Percentiles rank a stretch among this genome's conserved stretches.
These are phyloP conservation scores for Drosophila cracens DNA, from an alignment of 2,888 invertebrate genomes.

Conservation along the genomic window DNA sequence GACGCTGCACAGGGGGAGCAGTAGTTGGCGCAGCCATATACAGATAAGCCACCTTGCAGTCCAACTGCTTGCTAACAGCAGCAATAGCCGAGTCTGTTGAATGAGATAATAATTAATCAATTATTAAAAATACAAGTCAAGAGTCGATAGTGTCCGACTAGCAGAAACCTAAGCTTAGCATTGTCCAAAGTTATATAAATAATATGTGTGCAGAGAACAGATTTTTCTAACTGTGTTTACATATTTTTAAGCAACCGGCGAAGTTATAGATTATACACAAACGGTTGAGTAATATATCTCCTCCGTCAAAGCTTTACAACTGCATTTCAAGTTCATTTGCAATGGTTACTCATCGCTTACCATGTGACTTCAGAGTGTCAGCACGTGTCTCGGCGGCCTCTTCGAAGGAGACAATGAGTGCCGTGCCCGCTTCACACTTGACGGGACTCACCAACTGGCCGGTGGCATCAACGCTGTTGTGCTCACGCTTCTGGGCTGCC, in stretches of 20 bases:
- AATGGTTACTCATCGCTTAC: conserved; percentile 30
- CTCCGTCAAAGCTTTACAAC: neutral
- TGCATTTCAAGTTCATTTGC: neutral
- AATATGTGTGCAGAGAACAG: neutral
- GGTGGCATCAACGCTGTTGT: conserved; percentile 64
- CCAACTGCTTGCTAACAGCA: conserved; percentile 86
- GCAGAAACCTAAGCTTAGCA: neutral
- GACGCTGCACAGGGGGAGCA: conserved; percentile 54
- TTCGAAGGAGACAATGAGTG: conserved; percentile 87
- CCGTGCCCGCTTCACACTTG: conserved; percentile 85
- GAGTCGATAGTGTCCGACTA: neutral
- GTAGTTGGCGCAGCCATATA: conserved; percentile 68
- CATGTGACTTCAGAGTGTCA: conserved; percentile 83
- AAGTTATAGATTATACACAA: neutral
- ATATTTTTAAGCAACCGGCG: neutral
- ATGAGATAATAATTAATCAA: neutral
- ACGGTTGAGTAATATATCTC: neutral
- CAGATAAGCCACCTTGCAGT: conserved; percentile 78
- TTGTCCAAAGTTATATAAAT: neutral
- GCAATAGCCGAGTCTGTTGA: conserved; percentile 86
- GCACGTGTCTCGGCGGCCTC: conserved; percentile 87
- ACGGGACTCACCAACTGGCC: conserved; percentile 72
- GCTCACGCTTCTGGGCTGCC: conserved; percentile 84
- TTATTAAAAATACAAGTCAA: neutral
- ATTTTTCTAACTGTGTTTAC: neutral